Conservation (phyloP, 2,888 invertebrate species). For the Luperina testacea region DNA sequence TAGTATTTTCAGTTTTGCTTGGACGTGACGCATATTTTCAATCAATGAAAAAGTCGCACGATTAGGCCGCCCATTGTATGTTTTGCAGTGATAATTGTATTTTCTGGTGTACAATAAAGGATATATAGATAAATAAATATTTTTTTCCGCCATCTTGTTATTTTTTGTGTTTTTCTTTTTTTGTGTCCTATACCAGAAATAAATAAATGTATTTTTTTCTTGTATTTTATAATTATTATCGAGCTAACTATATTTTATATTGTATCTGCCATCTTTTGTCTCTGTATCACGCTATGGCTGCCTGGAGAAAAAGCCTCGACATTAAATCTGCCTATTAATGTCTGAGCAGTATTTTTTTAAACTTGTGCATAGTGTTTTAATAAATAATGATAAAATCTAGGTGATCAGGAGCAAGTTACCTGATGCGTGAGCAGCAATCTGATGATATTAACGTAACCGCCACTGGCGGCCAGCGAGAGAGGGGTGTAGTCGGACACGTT, state of each 20-base stretch:
- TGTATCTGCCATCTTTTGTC: background rate
- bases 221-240: background rate
- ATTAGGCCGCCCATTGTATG: background rate
- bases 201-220: background rate
- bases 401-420: slow-evolving; percentile 67
- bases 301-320: background rate
- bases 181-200: background rate
- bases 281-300: background rate
- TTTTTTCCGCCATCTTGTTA: no score
- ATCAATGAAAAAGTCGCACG: background rate
- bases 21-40: background rate
- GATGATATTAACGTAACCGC: slow-evolving; percentile 99
- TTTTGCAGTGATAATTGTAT: no score
- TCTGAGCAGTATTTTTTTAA: background rate
- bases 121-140: no score
- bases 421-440: slow-evolving; percentile 97
- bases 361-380: background rate
- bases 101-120: no score
- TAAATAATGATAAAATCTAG: background rate
- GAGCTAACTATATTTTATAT: background rate
- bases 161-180: no score
- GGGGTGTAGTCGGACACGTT: slow-evolving; percentile 99
- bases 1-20: background rate
- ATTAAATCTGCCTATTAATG: background rate
- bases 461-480: slow-evolving; percentile 99